Evolutionary conservation across 2,113 vertebrate species (phyloP).

Genomic region (Verasper variegatus): DNA sequence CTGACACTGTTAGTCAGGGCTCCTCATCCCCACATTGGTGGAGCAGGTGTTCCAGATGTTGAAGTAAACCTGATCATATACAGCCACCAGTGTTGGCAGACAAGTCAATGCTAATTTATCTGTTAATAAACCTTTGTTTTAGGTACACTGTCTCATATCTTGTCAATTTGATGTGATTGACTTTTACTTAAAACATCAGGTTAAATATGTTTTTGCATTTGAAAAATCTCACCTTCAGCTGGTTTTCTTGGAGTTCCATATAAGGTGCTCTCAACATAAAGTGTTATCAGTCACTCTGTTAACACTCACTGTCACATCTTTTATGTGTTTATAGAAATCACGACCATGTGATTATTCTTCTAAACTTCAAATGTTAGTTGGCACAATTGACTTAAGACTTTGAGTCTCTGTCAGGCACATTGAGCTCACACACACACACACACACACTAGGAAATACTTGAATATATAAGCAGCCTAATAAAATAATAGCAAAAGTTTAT

Average conservation of each 20-base stretch:
- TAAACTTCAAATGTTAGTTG: too few relatives aligned
- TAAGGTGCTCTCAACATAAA: too few relatives aligned
- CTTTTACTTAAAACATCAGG: not conserved
- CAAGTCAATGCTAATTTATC: constrained; percentile 2
- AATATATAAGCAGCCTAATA: too few relatives aligned
- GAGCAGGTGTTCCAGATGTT: not conserved
- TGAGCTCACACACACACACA: too few relatives aligned
- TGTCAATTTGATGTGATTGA: not conserved
- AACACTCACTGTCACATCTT: too few relatives aligned
- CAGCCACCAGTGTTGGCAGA: not conserved
- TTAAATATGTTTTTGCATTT: not conserved
- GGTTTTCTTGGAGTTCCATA: not conserved
- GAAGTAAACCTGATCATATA: not conserved
- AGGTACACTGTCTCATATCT: not conserved
- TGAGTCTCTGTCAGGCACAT: too few relatives aligned
- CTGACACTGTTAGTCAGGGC: not conserved
- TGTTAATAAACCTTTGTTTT: constrained; percentile 25
- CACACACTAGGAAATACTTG: too few relatives aligned
- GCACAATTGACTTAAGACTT: too few relatives aligned
- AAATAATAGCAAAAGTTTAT: too few relatives aligned
- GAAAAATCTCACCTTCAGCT: not conserved
- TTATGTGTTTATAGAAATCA: too few relatives aligned
- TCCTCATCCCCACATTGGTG: not conserved
- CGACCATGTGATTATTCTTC: too few relatives aligned
- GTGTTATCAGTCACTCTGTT: too few relatives aligned